These are phyloP conservation scores for Hypothenemus hampei DNA, from an alignment of 1,140 invertebrate species.

Conservation along the genomic window DNA sequence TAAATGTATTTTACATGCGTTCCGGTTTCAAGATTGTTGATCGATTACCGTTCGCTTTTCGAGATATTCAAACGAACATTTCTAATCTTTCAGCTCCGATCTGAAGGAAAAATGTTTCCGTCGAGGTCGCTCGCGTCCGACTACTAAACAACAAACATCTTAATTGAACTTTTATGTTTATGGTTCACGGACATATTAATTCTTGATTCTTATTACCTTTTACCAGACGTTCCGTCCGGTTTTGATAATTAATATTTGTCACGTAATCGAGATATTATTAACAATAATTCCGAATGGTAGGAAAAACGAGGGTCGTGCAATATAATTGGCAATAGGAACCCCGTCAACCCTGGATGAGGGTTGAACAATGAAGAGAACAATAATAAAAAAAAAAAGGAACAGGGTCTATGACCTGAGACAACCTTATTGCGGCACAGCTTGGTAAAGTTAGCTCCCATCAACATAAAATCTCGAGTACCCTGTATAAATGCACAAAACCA, in stretches of 20 bases:
- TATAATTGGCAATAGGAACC: not conserved
- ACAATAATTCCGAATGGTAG: not conserved
- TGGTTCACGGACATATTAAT: slow-evolving; percentile 16
- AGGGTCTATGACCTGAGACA: slow-evolving; percentile 22
- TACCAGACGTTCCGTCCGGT: slow-evolving; percentile 6
- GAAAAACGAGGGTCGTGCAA: not conserved
- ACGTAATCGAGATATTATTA: slow-evolving; percentile 14
- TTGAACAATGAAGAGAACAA: not conserved
- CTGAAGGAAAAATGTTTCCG: slow-evolving; percentile 12
- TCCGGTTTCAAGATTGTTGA: too few species aligned
- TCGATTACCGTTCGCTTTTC: not conserved
- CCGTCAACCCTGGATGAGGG: not conserved
- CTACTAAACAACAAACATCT: slow-evolving; percentile 9
- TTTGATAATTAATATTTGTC: slow-evolving; percentile 20
- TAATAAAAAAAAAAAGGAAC: slow-evolving; percentile 4
- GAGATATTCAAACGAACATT: slow-evolving; percentile 16
- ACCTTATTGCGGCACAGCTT: slow-evolving; percentile 10
- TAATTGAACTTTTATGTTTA: slow-evolving; percentile 21
- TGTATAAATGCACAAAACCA: not conserved
- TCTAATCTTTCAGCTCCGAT: slow-evolving; percentile 18
- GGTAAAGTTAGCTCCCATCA: slow-evolving; percentile 17
- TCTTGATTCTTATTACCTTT: slow-evolving; percentile 17
- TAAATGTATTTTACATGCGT: too few species aligned
- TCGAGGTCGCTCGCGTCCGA: slow-evolving; percentile 16
- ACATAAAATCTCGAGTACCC: not conserved